Evolutionary conservation across 2,888 invertebrate species (phyloP), one percentile per base, ranked within the genome.

Genomic region (Himalopsyche kuldschensis): DNA sequence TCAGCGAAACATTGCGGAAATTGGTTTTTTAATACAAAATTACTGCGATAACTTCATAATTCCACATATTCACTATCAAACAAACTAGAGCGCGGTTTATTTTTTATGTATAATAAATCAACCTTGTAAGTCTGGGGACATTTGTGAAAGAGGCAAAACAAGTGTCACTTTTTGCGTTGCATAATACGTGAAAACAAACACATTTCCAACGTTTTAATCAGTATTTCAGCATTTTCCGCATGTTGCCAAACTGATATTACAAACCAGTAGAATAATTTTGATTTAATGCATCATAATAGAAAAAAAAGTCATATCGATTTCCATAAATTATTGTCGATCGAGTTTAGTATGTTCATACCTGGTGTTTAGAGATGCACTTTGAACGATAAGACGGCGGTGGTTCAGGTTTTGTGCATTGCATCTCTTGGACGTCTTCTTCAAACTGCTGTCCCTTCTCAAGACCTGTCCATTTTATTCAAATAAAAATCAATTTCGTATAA

Each of bases 301-400:
- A 15, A 41, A 41, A 41, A 27, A 69, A 47, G 47, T 27, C 30
- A 1, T 4, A 30, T 69, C 1, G 4, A 27, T 69, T 24, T 20
- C 27, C 24, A 69, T 1, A 78, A 41, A 46, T n/a, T n/a, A n/a
- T 3, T 11, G 41, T 41, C 15, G 41, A 41, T 41, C 15, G 41
- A 41, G 41, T 2, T 41, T 41, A 41, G 41, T 15, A 55, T 80
- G 4, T 80, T 75, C 85, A 79, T 46, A 85, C 85, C 78, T 77
- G 80, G 48, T 76, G 69, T 77, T 85, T 85, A 6, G 75, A 27
- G 24, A 85, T 75, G 27, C 83, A 76, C 48, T 86, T 85, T 20
- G 91, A 90, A 1, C 91, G 90, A 87, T 93, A 93, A 32, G 91
- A 91, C 0, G 92, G 92, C 0, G 93, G 92, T 24, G 91, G 89